phyloP scores from a whole-genome alignment of 1,140 invertebrate species.

The Coenobita brevimanus region DNA sequence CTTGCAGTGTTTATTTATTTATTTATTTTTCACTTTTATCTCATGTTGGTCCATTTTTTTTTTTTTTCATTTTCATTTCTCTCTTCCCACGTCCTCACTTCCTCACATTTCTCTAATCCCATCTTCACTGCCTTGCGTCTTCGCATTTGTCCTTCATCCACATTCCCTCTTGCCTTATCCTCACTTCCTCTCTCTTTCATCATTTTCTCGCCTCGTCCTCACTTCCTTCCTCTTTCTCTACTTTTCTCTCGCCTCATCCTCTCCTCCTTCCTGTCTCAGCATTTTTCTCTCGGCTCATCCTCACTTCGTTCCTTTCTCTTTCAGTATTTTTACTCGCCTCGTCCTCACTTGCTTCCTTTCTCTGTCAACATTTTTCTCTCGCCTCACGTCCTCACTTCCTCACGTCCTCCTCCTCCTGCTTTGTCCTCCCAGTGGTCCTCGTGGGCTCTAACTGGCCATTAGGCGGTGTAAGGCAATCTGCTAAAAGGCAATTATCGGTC shows the following conservation, averaged over 20 bases:
- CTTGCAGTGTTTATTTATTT: neutral
- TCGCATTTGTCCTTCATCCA: too few species aligned
- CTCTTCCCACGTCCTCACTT: neutral
- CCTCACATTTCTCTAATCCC: too few species aligned
- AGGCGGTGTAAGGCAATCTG: slow-evolving; percentile 56
- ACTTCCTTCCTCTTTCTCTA: neutral
- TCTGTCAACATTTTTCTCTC: neutral
- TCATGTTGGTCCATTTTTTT: neutral
- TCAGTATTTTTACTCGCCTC: neutral
- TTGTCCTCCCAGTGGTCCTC: neutral
- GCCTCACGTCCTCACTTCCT: neutral
- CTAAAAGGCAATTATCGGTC: slow-evolving; percentile 60
- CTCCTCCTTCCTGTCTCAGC: neutral
- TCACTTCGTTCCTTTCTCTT: neutral
- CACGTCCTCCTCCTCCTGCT: neutral
- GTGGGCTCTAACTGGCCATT: slow-evolving; percentile 52
- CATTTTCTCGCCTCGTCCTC: neutral
- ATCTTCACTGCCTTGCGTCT: too few species aligned
- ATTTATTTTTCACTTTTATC: neutral
- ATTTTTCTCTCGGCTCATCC: neutral
- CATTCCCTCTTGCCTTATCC: neutral
- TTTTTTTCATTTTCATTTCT: neutral
- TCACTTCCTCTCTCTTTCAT: neutral
- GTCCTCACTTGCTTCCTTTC: neutral
- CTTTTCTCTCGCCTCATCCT: too few species aligned